Evolutionary conservation across 2,113 vertebrate genomes (phyloP).

Genomic region (Tor tambroides): DNA sequence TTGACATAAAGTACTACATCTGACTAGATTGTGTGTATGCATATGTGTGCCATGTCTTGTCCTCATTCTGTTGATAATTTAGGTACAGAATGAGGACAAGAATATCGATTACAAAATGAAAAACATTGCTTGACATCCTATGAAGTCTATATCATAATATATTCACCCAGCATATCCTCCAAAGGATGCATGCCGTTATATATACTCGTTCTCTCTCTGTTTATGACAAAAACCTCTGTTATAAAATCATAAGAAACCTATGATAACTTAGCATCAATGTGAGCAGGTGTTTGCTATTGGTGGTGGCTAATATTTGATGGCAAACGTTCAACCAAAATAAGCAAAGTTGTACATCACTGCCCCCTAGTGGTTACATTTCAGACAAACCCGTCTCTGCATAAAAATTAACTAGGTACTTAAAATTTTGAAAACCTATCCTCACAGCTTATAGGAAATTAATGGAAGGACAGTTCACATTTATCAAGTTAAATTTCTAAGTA

Average conservation of each 20-base stretch:
- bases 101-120: not conserved
- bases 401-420: too few species aligned
- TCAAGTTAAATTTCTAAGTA: not conserved
- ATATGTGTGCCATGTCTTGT: not conserved
- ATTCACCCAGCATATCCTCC: too few species aligned
- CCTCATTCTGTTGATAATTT: not conserved
- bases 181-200: not conserved
- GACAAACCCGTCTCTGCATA: not conserved
- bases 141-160: not conserved
- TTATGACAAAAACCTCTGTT: not conserved
- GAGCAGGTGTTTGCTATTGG: not conserved
- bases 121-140: not conserved
- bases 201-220: not conserved
- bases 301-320: not conserved
- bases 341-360: not conserved
- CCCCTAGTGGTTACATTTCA: not conserved
- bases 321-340: not conserved
- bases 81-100: not conserved
- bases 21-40: conserved; percentile 9
- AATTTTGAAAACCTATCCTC: too few species aligned
- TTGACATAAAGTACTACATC: conserved; percentile 10
- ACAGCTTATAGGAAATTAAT: too few species aligned
- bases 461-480: not conserved
- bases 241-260: not conserved
- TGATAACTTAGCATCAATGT: not conserved